Percentiles rank a stretch among this genome's conserved stretches.
Conservation (phyloP, 2,888 invertebrate species). For the Metellina segmentata region DNA sequence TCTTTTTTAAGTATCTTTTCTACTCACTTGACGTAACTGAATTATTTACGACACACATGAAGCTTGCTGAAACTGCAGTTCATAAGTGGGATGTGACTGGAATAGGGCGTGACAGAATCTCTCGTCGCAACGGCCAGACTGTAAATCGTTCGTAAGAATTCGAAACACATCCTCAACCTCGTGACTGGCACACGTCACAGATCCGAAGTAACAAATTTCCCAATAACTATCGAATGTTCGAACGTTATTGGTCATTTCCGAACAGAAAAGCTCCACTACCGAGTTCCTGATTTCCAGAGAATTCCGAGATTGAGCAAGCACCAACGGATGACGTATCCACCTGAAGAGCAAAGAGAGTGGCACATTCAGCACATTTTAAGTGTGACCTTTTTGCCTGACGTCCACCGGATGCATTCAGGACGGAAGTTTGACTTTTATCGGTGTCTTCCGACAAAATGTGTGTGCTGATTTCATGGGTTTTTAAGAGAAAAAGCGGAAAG, state of each 20-base stretch:
- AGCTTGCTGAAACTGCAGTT: too few relatives aligned
- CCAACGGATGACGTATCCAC: constrained; percentile 51
- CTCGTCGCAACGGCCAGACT: neutral
- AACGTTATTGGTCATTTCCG: constrained; percentile 39
- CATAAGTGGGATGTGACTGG: too few relatives aligned
- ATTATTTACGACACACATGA: too few relatives aligned
- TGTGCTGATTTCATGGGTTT: constrained; percentile 60
- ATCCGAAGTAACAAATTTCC: constrained; percentile 10
- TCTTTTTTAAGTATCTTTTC: too few relatives aligned
- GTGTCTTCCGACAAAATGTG: constrained; percentile 56
- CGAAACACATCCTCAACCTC: neutral
- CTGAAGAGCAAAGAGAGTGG: constrained; percentile 51
- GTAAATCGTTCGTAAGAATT: neutral
- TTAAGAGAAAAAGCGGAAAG: constrained; percentile 68
- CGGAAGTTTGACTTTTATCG: constrained; percentile 75
- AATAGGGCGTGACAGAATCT: too few relatives aligned
- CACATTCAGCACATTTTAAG: constrained; percentile 72
- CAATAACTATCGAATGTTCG: constrained; percentile 22
- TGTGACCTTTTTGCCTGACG: constrained; percentile 69
- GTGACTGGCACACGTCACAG: neutral
- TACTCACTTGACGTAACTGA: too few relatives aligned
- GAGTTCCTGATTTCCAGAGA: constrained; percentile 59
- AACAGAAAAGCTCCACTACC: too few relatives aligned
- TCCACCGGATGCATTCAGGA: constrained; percentile 76
- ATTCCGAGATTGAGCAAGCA: constrained; percentile 18